Evolutionary conservation across 2,888 invertebrate species (phyloP).

Genomic region (Parasteatoda lunata): DNA sequence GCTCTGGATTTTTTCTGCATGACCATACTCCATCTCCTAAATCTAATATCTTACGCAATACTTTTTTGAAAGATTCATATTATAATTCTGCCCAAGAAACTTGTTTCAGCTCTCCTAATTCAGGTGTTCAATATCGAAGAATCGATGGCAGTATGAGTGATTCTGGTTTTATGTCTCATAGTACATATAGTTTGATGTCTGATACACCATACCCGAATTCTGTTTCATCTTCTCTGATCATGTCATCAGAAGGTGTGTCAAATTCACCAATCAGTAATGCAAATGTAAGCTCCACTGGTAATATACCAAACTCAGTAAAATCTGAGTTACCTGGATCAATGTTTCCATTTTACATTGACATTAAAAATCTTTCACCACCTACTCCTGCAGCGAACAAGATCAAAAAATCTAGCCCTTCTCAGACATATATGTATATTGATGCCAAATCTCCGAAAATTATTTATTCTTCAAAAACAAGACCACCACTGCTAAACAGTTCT

Average conservation of each 20-base stretch:
- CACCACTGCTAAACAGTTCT: conserved; percentile 32
- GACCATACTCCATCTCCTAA: conserved; percentile 62
- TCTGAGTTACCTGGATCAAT: conserved; percentile 60
- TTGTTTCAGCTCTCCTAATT: conserved; percentile 12
- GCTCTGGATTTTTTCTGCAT: conserved; percentile 57
- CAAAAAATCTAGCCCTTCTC: conserved; percentile 46
- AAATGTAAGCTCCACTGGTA: conserved; percentile 17
- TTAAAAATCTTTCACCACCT: conserved; percentile 57
- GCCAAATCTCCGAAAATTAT: conserved; percentile 42
- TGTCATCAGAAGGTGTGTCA: conserved; percentile 53
- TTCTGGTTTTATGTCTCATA: conserved; percentile 68
- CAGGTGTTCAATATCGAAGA: conserved; percentile 49
- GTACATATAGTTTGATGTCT: conserved; percentile 62
- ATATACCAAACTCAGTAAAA: conserved; percentile 28
- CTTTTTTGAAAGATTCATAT: conserved; percentile 41
- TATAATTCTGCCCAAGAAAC: conserved; percentile 36
- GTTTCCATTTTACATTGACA: conserved; percentile 69
- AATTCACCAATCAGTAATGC: conserved; percentile 20
- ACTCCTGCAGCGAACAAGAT: conserved; percentile 11
- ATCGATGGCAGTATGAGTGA: conserved; percentile 68
- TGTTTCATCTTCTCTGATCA: conserved; percentile 57
- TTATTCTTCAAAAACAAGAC: conserved; percentile 1
- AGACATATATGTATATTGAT: conserved; percentile 67
- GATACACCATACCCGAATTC: conserved; percentile 59
- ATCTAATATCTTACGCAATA: conserved; percentile 51